These are phyloP conservation scores for Lutjanus erythropterus DNA, from an alignment of 2,113 vertebrate species.

Conservation along the genomic window DNA sequence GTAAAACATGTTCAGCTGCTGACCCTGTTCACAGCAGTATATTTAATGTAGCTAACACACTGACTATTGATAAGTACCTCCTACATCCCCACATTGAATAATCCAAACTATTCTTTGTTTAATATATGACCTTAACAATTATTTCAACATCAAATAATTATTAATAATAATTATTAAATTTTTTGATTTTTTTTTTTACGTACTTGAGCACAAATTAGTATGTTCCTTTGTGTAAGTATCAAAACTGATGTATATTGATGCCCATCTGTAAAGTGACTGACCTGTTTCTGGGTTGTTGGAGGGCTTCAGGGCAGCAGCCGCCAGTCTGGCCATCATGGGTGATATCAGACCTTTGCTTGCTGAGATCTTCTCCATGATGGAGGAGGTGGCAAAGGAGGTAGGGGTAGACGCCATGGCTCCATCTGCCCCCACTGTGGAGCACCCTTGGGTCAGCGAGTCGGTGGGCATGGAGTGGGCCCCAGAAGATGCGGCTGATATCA, in stretches of 20 bases:
- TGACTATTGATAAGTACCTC: too few relatives aligned
- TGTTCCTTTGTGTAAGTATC: neutral
- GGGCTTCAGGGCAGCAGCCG: conserved; percentile 96
- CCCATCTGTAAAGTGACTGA: conserved; percentile 76
- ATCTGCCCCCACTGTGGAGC: conserved; percentile 85
- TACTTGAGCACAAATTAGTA: neutral
- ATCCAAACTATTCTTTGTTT: too few relatives aligned
- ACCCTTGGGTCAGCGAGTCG: conserved; percentile 87
- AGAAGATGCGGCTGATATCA: conserved; percentile 87
- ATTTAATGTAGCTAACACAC: too few relatives aligned
- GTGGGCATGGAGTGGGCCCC: conserved; percentile 83
- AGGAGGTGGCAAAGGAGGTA: conserved; percentile 87
- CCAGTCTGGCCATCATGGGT: conserved; percentile 98
- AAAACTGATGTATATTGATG: neutral
- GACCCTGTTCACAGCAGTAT: too few relatives aligned
- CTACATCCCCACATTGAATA: too few relatives aligned
- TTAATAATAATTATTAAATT: too few relatives aligned
- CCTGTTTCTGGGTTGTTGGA: conserved; percentile 90
- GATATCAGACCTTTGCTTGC: conserved; percentile 99
- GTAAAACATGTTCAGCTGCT: too few relatives aligned
- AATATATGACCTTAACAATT: neutral
- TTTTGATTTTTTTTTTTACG: neutral
- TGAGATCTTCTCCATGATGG: conserved; percentile 98
- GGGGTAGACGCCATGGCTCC: conserved; percentile 81
- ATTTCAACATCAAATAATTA: too few relatives aligned